Evolutionary conservation across 1,140 invertebrate genomes (phyloP), one percentile per base, ranked within the genome.

Genomic region (Tetragnatha versicolor): DNA sequence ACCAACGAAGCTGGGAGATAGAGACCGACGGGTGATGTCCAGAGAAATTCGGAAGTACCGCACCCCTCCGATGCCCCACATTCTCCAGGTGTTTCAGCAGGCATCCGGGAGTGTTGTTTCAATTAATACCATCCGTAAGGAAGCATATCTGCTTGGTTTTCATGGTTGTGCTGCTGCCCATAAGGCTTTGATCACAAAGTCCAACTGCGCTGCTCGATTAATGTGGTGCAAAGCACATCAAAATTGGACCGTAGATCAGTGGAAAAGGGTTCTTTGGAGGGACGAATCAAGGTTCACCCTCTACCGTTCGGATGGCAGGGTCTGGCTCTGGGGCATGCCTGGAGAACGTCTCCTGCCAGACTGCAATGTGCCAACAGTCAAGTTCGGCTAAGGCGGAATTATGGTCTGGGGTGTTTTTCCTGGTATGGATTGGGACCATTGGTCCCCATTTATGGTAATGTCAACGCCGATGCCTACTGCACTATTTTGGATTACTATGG

Each of bases 401-500:
- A n/a, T 17, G 25, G 60, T 63, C 45, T 47, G 60, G 33, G 31
- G 31, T 25, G 63, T 47, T 68, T 68, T 6, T 68, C 37, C 20
- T 68, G 63, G 61, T 68, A 39, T 20, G 42, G 63, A 4, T 22
- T 68, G 12, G 37, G 37, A 45, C 10, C 60, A 6, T 63, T 63
- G 60, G 17, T 37, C 25, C 9, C 17, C 10, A 2, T 63, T 2
- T 10, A 37, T 17, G 14, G 31, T 17, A 63, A 63, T 14, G 20
- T 63, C 33, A 35, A 63, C 60, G 9, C 29, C 10, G 60, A 37
- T 14, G 10, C 1, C 31, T 63, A 37, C 10, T 35, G n/a, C 33
- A 42, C n/a, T 49, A 31, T 68, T 68, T 20, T 68, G 22, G 63
- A 68, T 22, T 17, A 45, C 17, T 31, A 31, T 9, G 42, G 29